Evolutionary conservation across 2,113 vertebrate species (phyloP), one percentile per base, ranked within the genome.

Genomic region (Scomber japonicus): DNA sequence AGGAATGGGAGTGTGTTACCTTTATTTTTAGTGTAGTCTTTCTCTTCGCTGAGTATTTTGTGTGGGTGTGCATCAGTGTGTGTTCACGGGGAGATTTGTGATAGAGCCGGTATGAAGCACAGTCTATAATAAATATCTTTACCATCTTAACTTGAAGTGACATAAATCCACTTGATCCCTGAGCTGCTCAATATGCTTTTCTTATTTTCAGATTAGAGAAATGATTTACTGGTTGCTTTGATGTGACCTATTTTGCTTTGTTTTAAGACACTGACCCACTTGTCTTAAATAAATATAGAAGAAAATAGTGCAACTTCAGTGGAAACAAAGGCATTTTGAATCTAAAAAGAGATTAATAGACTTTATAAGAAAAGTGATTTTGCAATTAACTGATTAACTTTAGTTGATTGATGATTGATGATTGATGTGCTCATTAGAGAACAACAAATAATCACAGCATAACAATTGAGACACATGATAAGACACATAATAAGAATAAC

Each of bases 141-240:
- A 31, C 4, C 54, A 64, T 59, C 11, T 74, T 6, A 11, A 48
- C 50, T 65, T 69, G 15, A 46, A n/a, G 27, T 24, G 17, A 53
- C 4, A 13, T 17, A 55, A 80, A 57, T 66, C 66, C 49, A 40
- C 63, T 76, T 83, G 0, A 73, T 72, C 56, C 48, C 14, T 24
- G 40, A 49, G 60, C n/a, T 15, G 68, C n/a, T 75, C 31, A 68
- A 66, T 3, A 54, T 19, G 12, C 27, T 13, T 60, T 64, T 48
- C 63, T 40, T 40, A 40, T 51, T 48, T 27, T 44, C 50, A 65
- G 35, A 68, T 62, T 5, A 35, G 10, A 61, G 31, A 40, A 1
- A 63, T 27, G 40, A 71, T 63, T 67, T 24, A 45, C 30, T 59
- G 78, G 35, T 27, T 27, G 24, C 2, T 27, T 27, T 27, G 24